Conservation (phyloP, 1,140 invertebrate genomes). For the Diprion similis region DNA sequence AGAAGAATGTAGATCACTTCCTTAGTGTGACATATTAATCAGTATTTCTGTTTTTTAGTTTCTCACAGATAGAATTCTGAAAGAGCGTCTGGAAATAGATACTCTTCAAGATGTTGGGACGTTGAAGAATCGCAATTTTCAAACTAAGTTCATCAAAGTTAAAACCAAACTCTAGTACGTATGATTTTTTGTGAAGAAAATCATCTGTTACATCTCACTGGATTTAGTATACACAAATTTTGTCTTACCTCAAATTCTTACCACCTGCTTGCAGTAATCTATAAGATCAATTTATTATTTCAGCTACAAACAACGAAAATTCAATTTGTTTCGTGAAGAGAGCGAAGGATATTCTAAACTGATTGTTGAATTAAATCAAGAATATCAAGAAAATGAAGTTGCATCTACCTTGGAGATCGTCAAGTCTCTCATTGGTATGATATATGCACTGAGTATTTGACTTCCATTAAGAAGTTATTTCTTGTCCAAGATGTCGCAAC, state of each 20-base stretch:
- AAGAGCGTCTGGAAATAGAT: constrained; percentile 93
- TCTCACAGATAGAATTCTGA: constrained; percentile 84
- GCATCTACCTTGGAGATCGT: constrained; percentile 80
- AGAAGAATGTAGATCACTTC: not conserved
- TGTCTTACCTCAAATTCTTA: no score
- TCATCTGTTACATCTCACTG: not conserved
- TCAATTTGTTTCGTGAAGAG: constrained; percentile 98
- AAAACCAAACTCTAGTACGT: constrained; percentile 98
- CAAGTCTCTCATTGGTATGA: constrained; percentile 89
- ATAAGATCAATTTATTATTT: constrained; percentile 52
- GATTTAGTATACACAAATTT: no score
- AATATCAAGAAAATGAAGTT: constrained; percentile 71
- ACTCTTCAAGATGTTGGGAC: constrained; percentile 91
- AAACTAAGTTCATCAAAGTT: constrained; percentile 96
- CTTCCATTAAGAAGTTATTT: not conserved
- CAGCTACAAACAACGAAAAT: constrained; percentile 99
- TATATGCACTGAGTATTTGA: constrained; percentile 4
- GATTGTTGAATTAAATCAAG: constrained; percentile 94
- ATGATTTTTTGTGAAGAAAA: constrained; percentile 26
- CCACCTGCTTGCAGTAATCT: constrained; percentile 7
- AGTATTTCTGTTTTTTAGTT: constrained; percentile 63
- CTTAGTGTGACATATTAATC: not conserved
- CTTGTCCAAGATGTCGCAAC: not conserved
- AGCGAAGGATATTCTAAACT: constrained; percentile 99
- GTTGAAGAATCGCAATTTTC: constrained; percentile 90